Percentiles rank a stretch among this genome's conserved stretches.
phyloP scores from a whole-genome alignment of 2,113 vertebrate genomes.

The Thermophis baileyi region DNA sequence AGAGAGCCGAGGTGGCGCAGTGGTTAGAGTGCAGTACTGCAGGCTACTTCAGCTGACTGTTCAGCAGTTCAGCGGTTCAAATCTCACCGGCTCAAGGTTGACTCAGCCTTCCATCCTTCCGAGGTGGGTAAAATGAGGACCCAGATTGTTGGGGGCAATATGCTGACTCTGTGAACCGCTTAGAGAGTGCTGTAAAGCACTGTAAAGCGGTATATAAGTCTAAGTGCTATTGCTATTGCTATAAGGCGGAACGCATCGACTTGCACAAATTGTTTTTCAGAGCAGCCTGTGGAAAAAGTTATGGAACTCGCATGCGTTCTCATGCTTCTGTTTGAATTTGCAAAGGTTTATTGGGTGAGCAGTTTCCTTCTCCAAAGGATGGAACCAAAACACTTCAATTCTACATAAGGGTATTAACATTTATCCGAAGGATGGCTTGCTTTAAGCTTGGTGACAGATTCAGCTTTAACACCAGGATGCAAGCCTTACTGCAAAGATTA shows the following conservation, averaged over 20 bases:
- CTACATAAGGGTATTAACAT: neutral
- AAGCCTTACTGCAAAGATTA: neutral
- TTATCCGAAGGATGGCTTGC: neutral
- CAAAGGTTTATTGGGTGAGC: neutral
- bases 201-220: no score
- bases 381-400: neutral
- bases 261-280: neutral
- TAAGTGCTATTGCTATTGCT: no score
- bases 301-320: neutral
- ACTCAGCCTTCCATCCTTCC: no score
- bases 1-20: no score
- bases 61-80: no score
- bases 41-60: no score
- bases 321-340: neutral
- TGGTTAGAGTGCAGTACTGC: no score
- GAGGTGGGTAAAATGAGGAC: no score
- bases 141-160: no score
- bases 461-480: neutral
- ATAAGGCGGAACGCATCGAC: neutral
- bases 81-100: no score
- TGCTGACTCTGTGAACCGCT: no score
- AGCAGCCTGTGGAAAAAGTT: neutral
- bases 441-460: neutral
- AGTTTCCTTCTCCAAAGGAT: neutral
- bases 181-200: no score